Evolutionary conservation across 2,797 vertebrate genomes (phyloP), one percentile per base, ranked within the genome.

Genomic region (Paedocypris micromegethes): DNA sequence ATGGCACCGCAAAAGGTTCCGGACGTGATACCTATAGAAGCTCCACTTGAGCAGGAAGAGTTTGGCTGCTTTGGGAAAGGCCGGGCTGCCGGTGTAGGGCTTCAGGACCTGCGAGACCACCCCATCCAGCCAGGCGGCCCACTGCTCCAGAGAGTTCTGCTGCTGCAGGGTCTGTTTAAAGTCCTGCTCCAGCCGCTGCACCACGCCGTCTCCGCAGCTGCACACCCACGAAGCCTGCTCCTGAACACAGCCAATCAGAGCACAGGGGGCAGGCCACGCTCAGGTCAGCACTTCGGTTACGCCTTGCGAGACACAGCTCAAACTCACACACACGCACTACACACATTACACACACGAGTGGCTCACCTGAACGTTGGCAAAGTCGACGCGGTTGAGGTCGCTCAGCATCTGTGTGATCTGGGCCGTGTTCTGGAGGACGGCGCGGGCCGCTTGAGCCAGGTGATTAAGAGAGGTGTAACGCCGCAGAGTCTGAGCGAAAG

Each of bases 401-500:
- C 91, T 95, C 54, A 96, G 91, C 94, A 96, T 97, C 85, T 97
- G 94, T 79, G 86, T 94, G 87, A 97, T 96, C 84, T 97, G 94
- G 0, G 94, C 91, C 0, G 93, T 90, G 84, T 97, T 97, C 86
- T 97, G 93, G 47, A 97, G 89, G 69, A 97, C 94, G 0, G 94
- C 94, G 0, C 93, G 90, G 0, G 94, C 94, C 0, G 94, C 94
- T 81, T 96, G 94, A 4, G 94, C 94, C 82, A 97, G 81, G 78
- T 97, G 94, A 83, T 97, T 97, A 50, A 97, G 87, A 9, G 94
- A 95, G 0, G 94, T 97, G 82, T 97, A 96, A 70, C 94, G 91
- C 23, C 94, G 91, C 78, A 97, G 79, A 0, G 94, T 96, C 85
- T 97, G 94, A 3, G 94, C 93, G 65, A 96, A 95, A 54, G 94